A percentile compares a stretch with the other conserved stretches of the same genome.
Evolutionary conservation across 1,140 invertebrate genomes (phyloP).

Genomic region (Stenopsyche tienmushanensis): DNA sequence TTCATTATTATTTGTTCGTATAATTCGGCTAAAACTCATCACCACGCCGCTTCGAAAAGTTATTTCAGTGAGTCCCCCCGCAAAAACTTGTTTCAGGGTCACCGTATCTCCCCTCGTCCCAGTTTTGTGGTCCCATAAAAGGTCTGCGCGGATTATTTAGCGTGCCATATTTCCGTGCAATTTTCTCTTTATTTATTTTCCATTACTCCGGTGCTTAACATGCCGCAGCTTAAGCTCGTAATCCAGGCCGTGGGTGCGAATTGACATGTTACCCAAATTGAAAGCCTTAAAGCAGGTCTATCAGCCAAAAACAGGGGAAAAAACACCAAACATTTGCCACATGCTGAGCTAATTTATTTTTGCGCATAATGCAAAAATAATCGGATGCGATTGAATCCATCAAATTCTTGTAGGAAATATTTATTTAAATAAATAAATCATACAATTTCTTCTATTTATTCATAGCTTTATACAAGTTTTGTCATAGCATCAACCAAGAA

Average conservation of each 20-base stretch:
- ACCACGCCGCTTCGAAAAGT: too few relatives aligned
- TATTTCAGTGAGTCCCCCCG: too few relatives aligned
- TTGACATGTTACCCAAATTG: background rate
- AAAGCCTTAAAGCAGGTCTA: background rate
- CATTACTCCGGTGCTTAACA: background rate
- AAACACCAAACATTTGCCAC: background rate
- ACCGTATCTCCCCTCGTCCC: too few relatives aligned
- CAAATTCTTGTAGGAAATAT: background rate
- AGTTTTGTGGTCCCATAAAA: background rate
- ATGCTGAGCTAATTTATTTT: background rate
- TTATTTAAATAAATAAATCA: too few relatives aligned
- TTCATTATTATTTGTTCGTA: too few relatives aligned
- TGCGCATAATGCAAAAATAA: background rate
- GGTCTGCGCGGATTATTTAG: background rate
- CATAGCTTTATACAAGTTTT: background rate
- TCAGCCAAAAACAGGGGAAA: background rate
- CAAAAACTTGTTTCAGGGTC: too few relatives aligned
- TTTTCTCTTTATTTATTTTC: slow-evolving; percentile 13
- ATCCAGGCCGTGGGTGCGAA: background rate
- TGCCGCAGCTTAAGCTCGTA: background rate
- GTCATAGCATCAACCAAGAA: too few relatives aligned
- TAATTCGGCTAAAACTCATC: too few relatives aligned
- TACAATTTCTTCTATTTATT: too few relatives aligned
- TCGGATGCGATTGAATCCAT: background rate
- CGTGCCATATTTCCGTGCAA: slow-evolving; percentile 1